Evolutionary conservation across 2,113 vertebrate species (phyloP).

Genomic region (Vidua macroura): DNA sequence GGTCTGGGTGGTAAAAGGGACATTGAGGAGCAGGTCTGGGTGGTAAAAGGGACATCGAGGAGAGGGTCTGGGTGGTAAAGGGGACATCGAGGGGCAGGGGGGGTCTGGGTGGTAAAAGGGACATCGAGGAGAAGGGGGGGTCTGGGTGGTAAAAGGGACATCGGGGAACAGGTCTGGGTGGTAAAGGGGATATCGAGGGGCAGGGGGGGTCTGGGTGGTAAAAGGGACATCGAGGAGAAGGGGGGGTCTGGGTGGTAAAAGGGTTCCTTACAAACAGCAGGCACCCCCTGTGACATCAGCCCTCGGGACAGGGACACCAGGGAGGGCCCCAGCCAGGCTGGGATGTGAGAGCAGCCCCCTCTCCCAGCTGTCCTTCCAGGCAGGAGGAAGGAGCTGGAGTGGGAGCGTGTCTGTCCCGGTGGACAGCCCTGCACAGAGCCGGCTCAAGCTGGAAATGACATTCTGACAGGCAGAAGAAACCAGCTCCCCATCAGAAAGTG

Average conservation of each 20-base stretch:
- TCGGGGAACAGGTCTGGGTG: too few species aligned
- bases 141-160: not conserved
- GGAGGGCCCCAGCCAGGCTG: not conserved
- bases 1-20: not conserved
- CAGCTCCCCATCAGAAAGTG: not conserved
- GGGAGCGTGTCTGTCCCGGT: rapidly evolving
- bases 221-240: too few species aligned
- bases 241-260: not conserved
- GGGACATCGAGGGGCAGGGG: not conserved
- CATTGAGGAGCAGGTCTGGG: not conserved
- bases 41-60: not conserved
- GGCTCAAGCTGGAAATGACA: not conserved
- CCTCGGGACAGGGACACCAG: not conserved
- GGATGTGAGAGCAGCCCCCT: rapidly evolving
- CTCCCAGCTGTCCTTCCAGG: not conserved
- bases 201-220: too few species aligned
- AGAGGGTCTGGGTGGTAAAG: not conserved
- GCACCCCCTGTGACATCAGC: not conserved
- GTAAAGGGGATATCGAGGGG: too few species aligned
- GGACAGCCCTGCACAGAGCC: not conserved
- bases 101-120: too few species aligned
- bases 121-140: too few species aligned
- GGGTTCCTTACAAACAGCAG: rapidly evolving
- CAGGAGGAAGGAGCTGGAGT: not conserved
- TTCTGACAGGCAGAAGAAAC: not conserved